These are phyloP conservation scores for Syngnathus typhle DNA, from an alignment of 2,113 vertebrate genomes.

Conservation along the genomic window DNA sequence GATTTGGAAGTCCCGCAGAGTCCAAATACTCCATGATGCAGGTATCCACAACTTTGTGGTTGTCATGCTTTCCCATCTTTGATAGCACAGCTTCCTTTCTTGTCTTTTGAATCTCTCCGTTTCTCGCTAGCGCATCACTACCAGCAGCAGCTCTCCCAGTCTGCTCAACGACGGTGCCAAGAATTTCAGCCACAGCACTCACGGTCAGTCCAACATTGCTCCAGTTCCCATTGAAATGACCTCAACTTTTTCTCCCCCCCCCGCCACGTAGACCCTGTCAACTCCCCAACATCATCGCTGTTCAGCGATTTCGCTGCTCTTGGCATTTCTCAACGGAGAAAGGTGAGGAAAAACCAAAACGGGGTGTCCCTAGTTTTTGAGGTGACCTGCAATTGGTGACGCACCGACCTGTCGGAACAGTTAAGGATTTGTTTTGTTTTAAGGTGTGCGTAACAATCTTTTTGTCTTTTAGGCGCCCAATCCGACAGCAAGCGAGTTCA, in stretches of 20 bases:
- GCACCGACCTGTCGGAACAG: neutral
- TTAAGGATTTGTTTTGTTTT: no score
- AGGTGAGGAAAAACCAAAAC: constrained; percentile 73
- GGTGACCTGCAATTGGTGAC: no score
- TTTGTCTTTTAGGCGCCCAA: constrained; percentile 81
- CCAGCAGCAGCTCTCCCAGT: constrained; percentile 97
- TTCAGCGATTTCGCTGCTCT: constrained; percentile 98
- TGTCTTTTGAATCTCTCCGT: constrained; percentile 2
- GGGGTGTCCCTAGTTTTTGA: neutral
- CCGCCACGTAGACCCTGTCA: constrained; percentile 80
- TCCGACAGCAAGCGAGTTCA: constrained; percentile 93
- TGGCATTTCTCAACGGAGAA: constrained; percentile 93
- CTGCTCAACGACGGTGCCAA: constrained; percentile 98
- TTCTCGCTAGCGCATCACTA: constrained; percentile 87
- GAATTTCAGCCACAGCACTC: constrained; percentile 83
- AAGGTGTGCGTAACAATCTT: constrained; percentile 1
- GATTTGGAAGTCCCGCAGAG: constrained; percentile 95
- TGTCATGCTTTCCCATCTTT: neutral
- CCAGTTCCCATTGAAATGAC: neutral
- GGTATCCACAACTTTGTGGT: constrained; percentile 65
- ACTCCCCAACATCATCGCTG: constrained; percentile 88
- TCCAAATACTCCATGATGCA: constrained; percentile 97
- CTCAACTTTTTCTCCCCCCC: neutral
- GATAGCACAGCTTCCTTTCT: neutral
- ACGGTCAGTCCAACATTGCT: constrained; percentile 72